phyloP scores from a whole-genome alignment of 1,140 invertebrate genomes.

The Acromyrmex charruanus region DNA sequence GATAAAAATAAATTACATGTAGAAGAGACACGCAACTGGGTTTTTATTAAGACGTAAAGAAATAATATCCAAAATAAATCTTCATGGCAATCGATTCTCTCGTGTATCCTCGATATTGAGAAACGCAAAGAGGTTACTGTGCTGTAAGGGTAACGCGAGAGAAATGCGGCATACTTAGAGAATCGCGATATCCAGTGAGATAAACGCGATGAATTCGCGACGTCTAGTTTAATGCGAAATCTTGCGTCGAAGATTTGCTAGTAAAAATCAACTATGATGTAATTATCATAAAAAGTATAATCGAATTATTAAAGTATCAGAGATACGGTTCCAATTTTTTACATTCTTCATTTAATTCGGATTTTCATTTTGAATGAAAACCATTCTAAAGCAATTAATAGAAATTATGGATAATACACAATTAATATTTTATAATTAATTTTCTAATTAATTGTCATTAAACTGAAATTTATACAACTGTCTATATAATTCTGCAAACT shows the following conservation, averaged over 20 bases:
- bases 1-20: background rate
- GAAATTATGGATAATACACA: background rate
- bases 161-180: constrained; percentile 64
- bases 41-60: background rate
- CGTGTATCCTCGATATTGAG: constrained; percentile 2
- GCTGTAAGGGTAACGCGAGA: constrained; percentile 56
- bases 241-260: background rate
- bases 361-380: background rate
- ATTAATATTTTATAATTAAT: background rate
- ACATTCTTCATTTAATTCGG: background rate
- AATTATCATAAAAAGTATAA: background rate
- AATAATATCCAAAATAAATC: background rate
- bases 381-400: background rate
- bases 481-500: background rate
- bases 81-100: background rate
- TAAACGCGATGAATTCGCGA: constrained; percentile 3
- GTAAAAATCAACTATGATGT: background rate
- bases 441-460: background rate
- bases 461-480: background rate
- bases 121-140: constrained; percentile 57
- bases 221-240: constrained; percentile 30
- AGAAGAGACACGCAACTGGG: background rate
- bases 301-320: background rate
- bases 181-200: constrained; percentile 48
- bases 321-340: background rate